Evolutionary conservation across 53 echinoderm and acorn worm genomes (phyloP).

Genomic region (Patiria pectinifera): DNA sequence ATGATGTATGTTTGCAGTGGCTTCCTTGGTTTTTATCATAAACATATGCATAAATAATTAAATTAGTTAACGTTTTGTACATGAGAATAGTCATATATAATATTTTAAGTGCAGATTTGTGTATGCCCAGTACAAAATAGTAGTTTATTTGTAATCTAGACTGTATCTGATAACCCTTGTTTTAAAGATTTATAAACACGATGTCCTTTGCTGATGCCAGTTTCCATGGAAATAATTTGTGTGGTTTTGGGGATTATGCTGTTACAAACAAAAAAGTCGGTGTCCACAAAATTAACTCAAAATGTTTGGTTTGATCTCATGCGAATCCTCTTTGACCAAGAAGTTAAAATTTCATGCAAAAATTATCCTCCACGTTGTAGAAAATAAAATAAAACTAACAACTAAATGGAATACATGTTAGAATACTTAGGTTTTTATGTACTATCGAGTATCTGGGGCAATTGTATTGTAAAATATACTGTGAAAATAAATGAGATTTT

Average conservation of each 20-base stretch:
- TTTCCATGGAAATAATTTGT: neutral
- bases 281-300: neutral
- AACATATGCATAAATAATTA: conserved; percentile 36
- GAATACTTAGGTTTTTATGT: too few species aligned
- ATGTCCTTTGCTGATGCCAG: neutral
- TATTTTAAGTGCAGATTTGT: neutral
- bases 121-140: neutral
- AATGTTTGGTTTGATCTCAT: neutral
- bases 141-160: neutral
- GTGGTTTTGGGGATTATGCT: neutral
- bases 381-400: too few species aligned
- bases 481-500: too few species aligned
- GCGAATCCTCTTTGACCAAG: neutral
- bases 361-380: too few species aligned
- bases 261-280: neutral
- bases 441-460: too few species aligned
- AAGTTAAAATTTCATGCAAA: too few species aligned
- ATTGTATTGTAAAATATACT: too few species aligned
- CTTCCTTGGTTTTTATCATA: conserved; percentile 53
- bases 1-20: conserved; percentile 47
- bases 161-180: neutral
- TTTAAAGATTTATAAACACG: neutral
- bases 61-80: conserved; percentile 25
- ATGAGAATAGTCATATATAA: neutral
- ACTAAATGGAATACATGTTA: too few species aligned